Conservation (phyloP, 2,888 invertebrate genomes). For the Philereme vetulata region DNA sequence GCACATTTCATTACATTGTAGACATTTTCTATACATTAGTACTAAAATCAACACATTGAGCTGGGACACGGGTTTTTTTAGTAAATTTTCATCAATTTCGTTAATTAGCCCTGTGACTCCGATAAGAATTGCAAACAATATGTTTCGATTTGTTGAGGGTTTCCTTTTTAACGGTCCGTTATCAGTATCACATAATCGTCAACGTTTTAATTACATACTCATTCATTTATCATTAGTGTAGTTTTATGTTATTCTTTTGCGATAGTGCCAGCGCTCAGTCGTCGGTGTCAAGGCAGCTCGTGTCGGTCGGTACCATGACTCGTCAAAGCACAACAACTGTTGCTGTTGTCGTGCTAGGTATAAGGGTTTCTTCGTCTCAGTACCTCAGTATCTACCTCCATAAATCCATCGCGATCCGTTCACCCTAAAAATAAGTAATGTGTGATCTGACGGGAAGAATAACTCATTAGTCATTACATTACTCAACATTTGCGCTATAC, state of each 20-base stretch:
- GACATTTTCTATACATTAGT: too few relatives aligned
- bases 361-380: constrained; percentile 18
- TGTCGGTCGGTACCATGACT: constrained; percentile 41
- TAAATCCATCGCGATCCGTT: neutral
- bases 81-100: neutral
- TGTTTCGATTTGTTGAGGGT: constrained; percentile 31
- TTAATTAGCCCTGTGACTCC: constrained; percentile 18
- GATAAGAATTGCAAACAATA: constrained; percentile 31
- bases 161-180: constrained; percentile 42
- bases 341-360: constrained; percentile 42
- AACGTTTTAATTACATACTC: constrained; percentile 61
- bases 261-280: constrained; percentile 49
- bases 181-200: constrained; percentile 41
- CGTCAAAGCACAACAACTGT: constrained; percentile 39
- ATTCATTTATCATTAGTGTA: constrained; percentile 63
- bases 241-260: constrained; percentile 59
- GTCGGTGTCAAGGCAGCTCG: constrained; percentile 28
- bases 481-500: too few relatives aligned
- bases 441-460: neutral
- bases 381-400: neutral
- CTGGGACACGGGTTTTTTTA: too few relatives aligned
- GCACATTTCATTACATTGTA: too few relatives aligned
- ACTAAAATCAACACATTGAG: too few relatives aligned
- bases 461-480: too few relatives aligned
- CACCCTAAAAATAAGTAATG: neutral